Evolutionary conservation across 2,797 vertebrate genomes (phyloP).

Genomic region (Champsocephalus esox): DNA sequence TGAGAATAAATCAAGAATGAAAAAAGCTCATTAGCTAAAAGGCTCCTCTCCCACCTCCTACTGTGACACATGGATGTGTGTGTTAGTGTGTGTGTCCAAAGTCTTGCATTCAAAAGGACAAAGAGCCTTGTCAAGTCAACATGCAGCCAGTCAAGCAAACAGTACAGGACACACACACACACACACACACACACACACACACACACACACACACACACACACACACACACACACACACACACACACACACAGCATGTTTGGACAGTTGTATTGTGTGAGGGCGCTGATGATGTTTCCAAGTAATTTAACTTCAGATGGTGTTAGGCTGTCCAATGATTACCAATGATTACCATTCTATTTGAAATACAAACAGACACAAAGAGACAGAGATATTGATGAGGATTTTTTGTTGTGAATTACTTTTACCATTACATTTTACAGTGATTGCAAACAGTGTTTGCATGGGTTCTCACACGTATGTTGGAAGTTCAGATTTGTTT

Average conservation of each 20-base stretch:
- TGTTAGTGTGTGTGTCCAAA: constrained; percentile 41
- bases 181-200: neutral
- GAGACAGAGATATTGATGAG: neutral
- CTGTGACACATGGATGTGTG: constrained; percentile 47
- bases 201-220: constrained; percentile 5
- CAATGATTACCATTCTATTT: constrained; percentile 57
- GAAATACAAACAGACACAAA: constrained; percentile 32
- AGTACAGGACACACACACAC: constrained; percentile 26
- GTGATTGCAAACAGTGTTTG: too few relatives aligned
- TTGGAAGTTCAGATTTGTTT: too few relatives aligned
- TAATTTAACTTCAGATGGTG: constrained; percentile 66
- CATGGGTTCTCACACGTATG: too few relatives aligned
- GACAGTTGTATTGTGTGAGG: constrained; percentile 52
- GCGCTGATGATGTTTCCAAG: constrained; percentile 59
- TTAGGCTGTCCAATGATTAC: constrained; percentile 62
- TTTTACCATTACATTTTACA: too few relatives aligned
- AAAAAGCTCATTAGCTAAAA: constrained; percentile 65
- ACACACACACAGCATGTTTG: constrained; percentile 34
- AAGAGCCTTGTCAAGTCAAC: constrained; percentile 67
- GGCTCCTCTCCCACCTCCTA: constrained; percentile 54
- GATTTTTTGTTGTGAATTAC: too few relatives aligned
- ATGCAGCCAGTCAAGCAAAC: constrained; percentile 64
- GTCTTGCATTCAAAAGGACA: constrained; percentile 64
- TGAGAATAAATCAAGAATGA: constrained; percentile 38
- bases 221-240: constrained; percentile 31